A percentile compares a stretch with the other conserved stretches of the same genome.
Conservation (phyloP, 2,113 vertebrate species). For the Hyla sarda region DNA sequence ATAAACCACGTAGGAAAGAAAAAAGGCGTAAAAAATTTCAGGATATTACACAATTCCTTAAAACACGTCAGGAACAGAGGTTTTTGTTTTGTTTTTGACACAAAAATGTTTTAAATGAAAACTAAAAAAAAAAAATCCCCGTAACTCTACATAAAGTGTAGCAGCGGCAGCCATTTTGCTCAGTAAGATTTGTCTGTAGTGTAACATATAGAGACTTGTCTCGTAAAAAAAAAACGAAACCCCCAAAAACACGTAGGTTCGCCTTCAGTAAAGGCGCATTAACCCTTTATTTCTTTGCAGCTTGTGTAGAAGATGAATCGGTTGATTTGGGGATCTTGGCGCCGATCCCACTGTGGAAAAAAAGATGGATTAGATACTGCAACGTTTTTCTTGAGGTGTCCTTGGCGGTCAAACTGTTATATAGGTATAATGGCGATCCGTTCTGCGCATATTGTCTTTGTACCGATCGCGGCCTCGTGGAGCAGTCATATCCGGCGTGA, state of each 20-base stretch:
- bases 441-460: neutral
- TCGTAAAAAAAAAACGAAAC: too few relatives aligned
- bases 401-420: neutral
- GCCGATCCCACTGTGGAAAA: neutral
- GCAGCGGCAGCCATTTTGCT: slow-evolving; percentile 60
- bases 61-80: slow-evolving; percentile 34
- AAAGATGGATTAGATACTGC: neutral
- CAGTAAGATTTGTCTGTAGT: slow-evolving; percentile 56
- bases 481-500: neutral
- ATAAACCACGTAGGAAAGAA: slow-evolving; percentile 17
- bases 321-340: too few relatives aligned
- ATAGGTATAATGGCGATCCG: neutral
- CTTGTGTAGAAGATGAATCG: neutral
- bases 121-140: slow-evolving; percentile 27
- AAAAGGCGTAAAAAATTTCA: slow-evolving; percentile 50
- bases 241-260: neutral
- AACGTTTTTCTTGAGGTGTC: too few relatives aligned
- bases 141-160: slow-evolving; percentile 37
- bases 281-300: neutral
- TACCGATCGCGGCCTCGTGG: neutral
- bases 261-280: slow-evolving; percentile 11
- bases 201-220: neutral
- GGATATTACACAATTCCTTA: slow-evolving; percentile 46
- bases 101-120: slow-evolving; percentile 2
- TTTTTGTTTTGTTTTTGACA: slow-evolving; percentile 26